Base-by-base conservation (phyloP, 2,797 vertebrate genomes). In the Coranthus polyacanthus region DNA sequence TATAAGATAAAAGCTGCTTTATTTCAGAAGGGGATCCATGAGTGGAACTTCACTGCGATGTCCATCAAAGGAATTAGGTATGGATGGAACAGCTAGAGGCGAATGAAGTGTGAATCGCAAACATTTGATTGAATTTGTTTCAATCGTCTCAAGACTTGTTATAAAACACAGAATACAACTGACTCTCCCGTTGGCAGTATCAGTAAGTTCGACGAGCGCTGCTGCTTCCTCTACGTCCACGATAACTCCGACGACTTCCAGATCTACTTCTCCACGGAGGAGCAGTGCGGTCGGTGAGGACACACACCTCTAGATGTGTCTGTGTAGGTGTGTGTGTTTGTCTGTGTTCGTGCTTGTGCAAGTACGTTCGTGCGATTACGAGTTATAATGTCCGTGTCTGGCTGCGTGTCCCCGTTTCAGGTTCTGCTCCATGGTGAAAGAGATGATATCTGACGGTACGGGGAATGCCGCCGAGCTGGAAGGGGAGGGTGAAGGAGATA, bases 211-310 rank as follows among this genome's bases (percentile, higher is more conserved):
- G 98, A 99, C 42, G 97, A 97, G 83, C 95, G 95, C 3, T 99
- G 96, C 86, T 98, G 97, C 88, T 98, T 99, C 94, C 94, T 99
- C 43, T 98, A 98, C 45, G 94, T 99, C 69, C 95, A 96, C 44
- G 95, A 97, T 73, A 98, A 99, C 90, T 97, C 95, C 0, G 97
- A 99, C 5, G 96, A 98, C 91, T 99, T 99, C 93, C 97, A 99
- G 92, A 96, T 99, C 89, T 99, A 95, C 89, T 98, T 98, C 92
- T 98, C 98, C 72, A 98, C 96, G 0, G 95, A 98, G 92, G 93
- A 93, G 34, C 97, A 96, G 10, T 97, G 97, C 60, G 95, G 87
- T 84, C 96, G 97, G 97, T 99, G 77, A 95, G 94, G 91, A 78
- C 75, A 70, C 75, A 54, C 73, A 53, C 68, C 74, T 83, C 72